These are phyloP conservation scores for Pelvicachromis taeniatus DNA, from an alignment of 2,113 vertebrate genomes.

Conservation along the genomic window DNA sequence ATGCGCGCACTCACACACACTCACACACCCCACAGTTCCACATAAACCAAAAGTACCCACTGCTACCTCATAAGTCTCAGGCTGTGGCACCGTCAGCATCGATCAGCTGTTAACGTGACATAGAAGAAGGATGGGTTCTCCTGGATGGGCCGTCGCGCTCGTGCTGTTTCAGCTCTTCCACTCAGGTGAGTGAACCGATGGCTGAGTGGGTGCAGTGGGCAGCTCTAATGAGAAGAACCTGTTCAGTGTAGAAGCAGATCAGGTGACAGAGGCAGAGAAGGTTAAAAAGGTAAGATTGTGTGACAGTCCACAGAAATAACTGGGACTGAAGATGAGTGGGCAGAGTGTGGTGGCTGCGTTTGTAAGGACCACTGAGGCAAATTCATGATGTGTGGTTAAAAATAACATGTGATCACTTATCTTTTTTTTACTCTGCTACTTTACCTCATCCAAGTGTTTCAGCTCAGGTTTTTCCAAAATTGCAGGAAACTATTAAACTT, in stretches of 20 bases:
- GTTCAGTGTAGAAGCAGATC: not conserved
- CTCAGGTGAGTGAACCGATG: constrained; percentile 52
- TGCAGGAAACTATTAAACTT: not conserved
- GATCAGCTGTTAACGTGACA: not conserved
- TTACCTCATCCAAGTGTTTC: not conserved
- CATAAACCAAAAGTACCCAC: constrained; percentile 3
- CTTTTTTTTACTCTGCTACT: not conserved
- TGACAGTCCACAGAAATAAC: not conserved
- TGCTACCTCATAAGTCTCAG: constrained; percentile 21
- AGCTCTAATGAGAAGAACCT: not conserved
- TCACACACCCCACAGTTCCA: not conserved
- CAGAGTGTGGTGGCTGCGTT: not conserved
- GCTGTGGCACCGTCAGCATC: not conserved
- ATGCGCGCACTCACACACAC: not conserved
- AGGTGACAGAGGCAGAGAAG: not conserved
- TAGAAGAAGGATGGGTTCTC: constrained; percentile 30
- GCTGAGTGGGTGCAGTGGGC: not conserved
- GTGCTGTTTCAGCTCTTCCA: constrained; percentile 25
- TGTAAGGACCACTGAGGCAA: not conserved
- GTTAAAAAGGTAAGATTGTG: not conserved
- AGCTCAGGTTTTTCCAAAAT: not conserved
- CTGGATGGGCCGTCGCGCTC: not conserved
- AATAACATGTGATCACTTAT: not conserved
- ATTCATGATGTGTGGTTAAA: not conserved
- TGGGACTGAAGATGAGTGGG: not conserved